A percentile compares a stretch with the other conserved stretches of the same genome.
Evolutionary conservation across 1,140 invertebrate genomes (phyloP).

Genomic region (Maconellicoccus hirsutus): DNA sequence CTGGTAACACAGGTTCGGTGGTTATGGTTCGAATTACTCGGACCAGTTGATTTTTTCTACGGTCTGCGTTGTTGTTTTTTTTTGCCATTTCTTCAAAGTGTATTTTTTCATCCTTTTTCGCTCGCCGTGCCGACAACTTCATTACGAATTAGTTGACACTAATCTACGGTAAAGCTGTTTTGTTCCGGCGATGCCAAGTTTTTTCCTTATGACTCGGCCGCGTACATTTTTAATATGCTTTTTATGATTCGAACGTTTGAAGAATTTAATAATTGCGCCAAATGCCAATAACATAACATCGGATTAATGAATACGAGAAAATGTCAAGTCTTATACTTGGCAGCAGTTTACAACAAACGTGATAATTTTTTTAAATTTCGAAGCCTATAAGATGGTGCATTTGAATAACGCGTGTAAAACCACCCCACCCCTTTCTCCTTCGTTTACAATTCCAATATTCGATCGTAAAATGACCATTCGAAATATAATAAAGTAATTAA

Average conservation of each 20-base stretch:
- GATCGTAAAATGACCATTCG: no score
- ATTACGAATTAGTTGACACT: conserved; percentile 21
- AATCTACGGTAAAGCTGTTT: conserved; percentile 16
- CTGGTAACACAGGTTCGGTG: conserved; percentile 3
- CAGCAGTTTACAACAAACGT: background rate
- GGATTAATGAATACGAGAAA: conserved; percentile 14
- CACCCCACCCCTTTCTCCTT: no score
- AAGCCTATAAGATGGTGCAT: no score
- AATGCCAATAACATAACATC: conserved; percentile 5
- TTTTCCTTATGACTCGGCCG: background rate
- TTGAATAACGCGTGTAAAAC: no score
- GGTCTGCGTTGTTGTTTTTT: background rate
- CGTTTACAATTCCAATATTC: no score
- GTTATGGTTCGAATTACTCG: conserved; percentile 19
- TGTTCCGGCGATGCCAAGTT: background rate
- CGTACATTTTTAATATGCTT: conserved; percentile 2
- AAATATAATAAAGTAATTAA: no score
- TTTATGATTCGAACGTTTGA: background rate
- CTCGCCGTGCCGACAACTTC: conserved; percentile 13
- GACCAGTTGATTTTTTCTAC: background rate
- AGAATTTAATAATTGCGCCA: conserved; percentile 21
- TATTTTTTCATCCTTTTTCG: conserved; percentile 17
- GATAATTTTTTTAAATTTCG: conserved; percentile 11
- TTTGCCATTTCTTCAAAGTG: background rate
- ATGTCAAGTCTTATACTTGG: background rate